A percentile compares a stretch with the other conserved stretches of the same genome.
Evolutionary conservation across 2,113 vertebrate genomes (phyloP).

Genomic region (Helogale parvula): DNA sequence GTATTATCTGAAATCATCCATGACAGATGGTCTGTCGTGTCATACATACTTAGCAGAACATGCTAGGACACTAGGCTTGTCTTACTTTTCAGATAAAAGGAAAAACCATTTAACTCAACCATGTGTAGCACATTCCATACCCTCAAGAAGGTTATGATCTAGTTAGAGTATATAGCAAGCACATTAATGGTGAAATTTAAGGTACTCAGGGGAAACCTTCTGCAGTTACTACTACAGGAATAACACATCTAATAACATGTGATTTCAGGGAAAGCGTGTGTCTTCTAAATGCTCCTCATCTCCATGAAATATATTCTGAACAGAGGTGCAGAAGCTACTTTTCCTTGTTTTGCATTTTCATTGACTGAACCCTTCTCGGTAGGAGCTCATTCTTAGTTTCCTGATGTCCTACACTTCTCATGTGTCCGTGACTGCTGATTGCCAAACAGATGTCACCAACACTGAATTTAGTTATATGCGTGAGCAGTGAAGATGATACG

Average conservation of each 20-base stretch:
- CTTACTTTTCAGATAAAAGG: not conserved
- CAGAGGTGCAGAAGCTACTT: not conserved
- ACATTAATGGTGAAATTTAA: not conserved
- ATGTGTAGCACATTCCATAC: not conserved
- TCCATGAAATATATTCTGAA: not conserved
- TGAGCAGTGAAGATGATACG: not conserved
- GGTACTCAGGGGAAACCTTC: not conserved
- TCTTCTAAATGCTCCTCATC: slow-evolving; percentile 18
- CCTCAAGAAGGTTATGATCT: not conserved
- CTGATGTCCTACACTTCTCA: not conserved
- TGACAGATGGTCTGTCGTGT: not conserved
- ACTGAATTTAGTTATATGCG: not conserved
- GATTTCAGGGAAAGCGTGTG: slow-evolving; percentile 10
- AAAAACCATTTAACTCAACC: not conserved
- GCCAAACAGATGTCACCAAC: not conserved
- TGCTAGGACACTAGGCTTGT: not conserved
- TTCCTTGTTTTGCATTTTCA: not conserved
- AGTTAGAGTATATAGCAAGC: not conserved
- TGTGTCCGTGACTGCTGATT: not conserved
- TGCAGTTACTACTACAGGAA: not conserved
- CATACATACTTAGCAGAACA: not conserved
- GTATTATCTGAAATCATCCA: not conserved
- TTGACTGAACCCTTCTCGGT: not conserved
- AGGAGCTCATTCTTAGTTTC: not conserved
- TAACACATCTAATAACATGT: not conserved